Evolutionary conservation across 2,888 invertebrate species (phyloP), one percentile per base, ranked within the genome.

Genomic region (Palloptera scutellata): DNA sequence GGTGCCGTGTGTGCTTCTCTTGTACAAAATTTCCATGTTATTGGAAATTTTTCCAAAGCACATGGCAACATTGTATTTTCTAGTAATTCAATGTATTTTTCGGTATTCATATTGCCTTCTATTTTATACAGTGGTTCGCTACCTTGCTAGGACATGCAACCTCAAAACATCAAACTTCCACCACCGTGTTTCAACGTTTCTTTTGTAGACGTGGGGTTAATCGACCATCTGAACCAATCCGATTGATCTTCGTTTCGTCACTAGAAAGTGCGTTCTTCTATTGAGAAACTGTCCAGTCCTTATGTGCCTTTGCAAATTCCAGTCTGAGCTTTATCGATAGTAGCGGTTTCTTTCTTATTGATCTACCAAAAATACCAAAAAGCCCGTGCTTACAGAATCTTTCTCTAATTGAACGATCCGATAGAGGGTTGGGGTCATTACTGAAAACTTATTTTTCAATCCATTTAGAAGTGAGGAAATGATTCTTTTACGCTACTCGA

Each of bases 311-410:
- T 43, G 58, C 58, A 42, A 58, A 58, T 17, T 58, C 1, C 43
- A 58, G 19, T 8, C 58, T 8, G 15, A 5, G 48, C 19, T 51
- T 57, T 48, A 51, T 51, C n/a, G 40, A 52, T n/a, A 58, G 51
- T 58, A 64, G 58, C 41, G 58, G 42, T 11, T 53, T 61, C 41
- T 61, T 61, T 41, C 61, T n/a, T 12, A 41, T 52, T 52, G 52
- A 52, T 51, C 53, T n/a, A n/a, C n/a, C n/a, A n/a, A n/a, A n/a
- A n/a, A n/a, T 51, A 52, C 52, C 61, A 52, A 52, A 54, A 1
- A 62, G 42, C 13, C 43, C 19, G 30, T 20, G 41, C 40, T 61
- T 41, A 51, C 40, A 5, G 13, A 52, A 51, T 13, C 11, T 15
- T 15, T 11, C 15, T 30, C 52, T 61, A 11, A 53, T 8, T 3